Evolutionary conservation across 2,888 invertebrate genomes (phyloP).

Genomic region (Monochamus alternatus): DNA sequence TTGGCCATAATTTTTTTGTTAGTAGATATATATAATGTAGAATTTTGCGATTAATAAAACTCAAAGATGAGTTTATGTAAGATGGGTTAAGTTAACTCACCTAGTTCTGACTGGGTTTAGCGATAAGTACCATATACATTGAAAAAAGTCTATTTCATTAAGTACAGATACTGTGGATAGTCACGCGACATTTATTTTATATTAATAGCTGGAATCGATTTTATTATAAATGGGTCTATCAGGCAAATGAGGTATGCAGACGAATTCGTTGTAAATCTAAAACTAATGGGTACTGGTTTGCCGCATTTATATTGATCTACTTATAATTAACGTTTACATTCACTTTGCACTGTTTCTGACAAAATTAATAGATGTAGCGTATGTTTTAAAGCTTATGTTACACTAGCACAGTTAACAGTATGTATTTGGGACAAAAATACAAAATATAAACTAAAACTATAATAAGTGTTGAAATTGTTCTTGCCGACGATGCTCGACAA

Average conservation of each 20-base stretch:
- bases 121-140: not conserved
- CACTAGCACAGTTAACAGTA: not conserved
- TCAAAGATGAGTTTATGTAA: too few relatives aligned
- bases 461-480: too few relatives aligned
- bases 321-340: conserved; percentile 3
- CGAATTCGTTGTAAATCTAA: conserved; percentile 1
- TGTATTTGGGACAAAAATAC: too few relatives aligned
- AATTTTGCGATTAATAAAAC: too few relatives aligned
- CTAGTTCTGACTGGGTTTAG: too few relatives aligned
- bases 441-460: too few relatives aligned
- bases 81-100: too few relatives aligned
- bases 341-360: not conserved
- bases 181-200: conserved; percentile 26
- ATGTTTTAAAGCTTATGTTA: too few relatives aligned
- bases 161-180: conserved; percentile 6
- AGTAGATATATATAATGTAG: too few relatives aligned
- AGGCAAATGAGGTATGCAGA: conserved; percentile 1
- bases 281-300: not conserved
- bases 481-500: too few relatives aligned
- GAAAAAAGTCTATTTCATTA: conserved; percentile 14
- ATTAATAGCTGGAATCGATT: conserved; percentile 16
- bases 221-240: conserved; percentile 17
- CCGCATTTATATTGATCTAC: conserved; percentile 3
- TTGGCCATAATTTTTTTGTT: too few relatives aligned
- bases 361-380: not conserved